Evolutionary conservation across 2,888 invertebrate species (phyloP).

Genomic region (Hyppa rectilinea): DNA sequence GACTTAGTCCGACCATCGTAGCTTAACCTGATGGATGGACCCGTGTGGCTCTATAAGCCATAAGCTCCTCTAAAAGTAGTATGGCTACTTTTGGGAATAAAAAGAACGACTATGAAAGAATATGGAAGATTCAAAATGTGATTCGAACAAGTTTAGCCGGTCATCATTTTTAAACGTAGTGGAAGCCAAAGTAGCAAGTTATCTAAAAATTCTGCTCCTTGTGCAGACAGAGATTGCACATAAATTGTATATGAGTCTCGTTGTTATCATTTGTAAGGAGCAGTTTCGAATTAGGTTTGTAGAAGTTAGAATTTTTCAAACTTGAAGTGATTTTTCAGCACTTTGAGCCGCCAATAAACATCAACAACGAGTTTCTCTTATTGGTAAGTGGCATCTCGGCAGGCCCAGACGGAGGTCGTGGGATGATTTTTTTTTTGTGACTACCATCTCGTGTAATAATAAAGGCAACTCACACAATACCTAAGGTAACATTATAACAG

Average conservation of each 20-base stretch:
- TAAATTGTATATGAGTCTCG: constrained; percentile 57
- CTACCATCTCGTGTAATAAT: too few relatives aligned
- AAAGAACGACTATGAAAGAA: constrained; percentile 38
- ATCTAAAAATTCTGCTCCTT: constrained; percentile 45
- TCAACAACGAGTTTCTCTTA: too few relatives aligned
- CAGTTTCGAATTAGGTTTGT: constrained; percentile 44
- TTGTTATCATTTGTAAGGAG: constrained; percentile 48
- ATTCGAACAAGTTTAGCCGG: constrained; percentile 48
- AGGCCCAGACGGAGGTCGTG: too few relatives aligned
- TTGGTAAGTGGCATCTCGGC: too few relatives aligned
- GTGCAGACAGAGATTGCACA: constrained; percentile 51
- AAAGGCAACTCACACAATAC: neutral
- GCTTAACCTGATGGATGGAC: too few relatives aligned
- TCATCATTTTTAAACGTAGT: constrained; percentile 53
- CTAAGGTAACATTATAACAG: neutral
- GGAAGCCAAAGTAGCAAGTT: constrained; percentile 46
- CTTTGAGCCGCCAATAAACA: too few relatives aligned
- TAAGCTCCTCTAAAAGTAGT: too few relatives aligned
- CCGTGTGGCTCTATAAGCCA: too few relatives aligned
- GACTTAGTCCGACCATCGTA: too few relatives aligned
- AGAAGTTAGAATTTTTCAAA: constrained; percentile 10
- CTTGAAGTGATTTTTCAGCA: too few relatives aligned
- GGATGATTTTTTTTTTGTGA: too few relatives aligned
- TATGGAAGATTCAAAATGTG: constrained; percentile 35
- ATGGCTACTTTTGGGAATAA: constrained; percentile 4